Base-by-base conservation (phyloP, 2,797 vertebrate species). In the Lutjanus campechanus region DNA sequence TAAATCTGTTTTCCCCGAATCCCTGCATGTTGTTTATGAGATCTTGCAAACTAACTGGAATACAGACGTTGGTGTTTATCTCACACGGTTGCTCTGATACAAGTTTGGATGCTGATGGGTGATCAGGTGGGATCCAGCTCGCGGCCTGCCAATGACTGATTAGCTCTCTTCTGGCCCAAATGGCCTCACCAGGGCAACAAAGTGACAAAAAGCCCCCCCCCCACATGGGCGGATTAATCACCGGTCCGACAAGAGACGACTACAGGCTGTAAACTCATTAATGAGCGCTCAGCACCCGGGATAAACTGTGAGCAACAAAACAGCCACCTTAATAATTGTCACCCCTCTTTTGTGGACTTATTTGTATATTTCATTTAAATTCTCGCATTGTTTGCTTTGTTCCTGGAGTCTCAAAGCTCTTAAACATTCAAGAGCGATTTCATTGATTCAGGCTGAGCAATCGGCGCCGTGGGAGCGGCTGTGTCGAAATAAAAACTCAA, bases 181-280 rank as follows among this genome's bases (percentile, higher is more conserved):
- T 83, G 88, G 82, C 84, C 71, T 85, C 81, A 54, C 69, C 55
- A 17, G 83, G 76, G 79, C 83, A 73, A 65, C 76, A 81, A 78
- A 79, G 63, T 73, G 73, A 68, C 80, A 82, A 58, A 70, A 86
- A 64, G 47, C 80, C 76, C 78, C n/a, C 59, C 76, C 61, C 16
- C 17, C 83, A 88, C 73, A 88, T 83, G 79, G 64, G 73, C 69
- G 74, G 79, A 93, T 89, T 79, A 83, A 89, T 93, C 87, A 87
- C 36, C 63, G 67, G 61, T 65, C 61, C 1, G 82, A 73, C 78
- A 82, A 64, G 74, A 75, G 51, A 77, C 64, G 43, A 74, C 85
- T 73, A 71, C 76, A 69, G 83, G 82, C 81, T 63, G 19, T 73
- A 71, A 87, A 88, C 49, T 87, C 85, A 87, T 92, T 88, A 84